These are phyloP conservation scores for Amphipoea oculea DNA, from an alignment of 2,888 invertebrate species.

Conservation along the genomic window DNA sequence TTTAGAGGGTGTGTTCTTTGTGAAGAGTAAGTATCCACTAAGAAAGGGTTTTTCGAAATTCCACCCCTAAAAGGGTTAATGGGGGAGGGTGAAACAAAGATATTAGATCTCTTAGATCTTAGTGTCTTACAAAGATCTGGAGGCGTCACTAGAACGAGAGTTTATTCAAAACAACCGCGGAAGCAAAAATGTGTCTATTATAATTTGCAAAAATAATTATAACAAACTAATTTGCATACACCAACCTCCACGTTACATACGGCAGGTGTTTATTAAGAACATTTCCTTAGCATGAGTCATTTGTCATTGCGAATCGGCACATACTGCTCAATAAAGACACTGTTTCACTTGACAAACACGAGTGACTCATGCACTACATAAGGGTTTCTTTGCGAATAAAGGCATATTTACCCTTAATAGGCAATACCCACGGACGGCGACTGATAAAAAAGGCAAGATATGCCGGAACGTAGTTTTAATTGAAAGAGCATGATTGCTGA, in stretches of 20 bases:
- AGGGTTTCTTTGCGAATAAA: slow-evolving; percentile 83
- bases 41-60: too few relatives aligned
- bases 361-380: slow-evolving; percentile 85
- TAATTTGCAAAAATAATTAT: slow-evolving; percentile 79
- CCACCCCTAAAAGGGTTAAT: too few relatives aligned
- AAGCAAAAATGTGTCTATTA: slow-evolving; percentile 55
- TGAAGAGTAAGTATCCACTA: too few relatives aligned
- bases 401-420: slow-evolving; percentile 83
- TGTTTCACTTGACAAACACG: slow-evolving; percentile 77
- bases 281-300: slow-evolving; percentile 84
- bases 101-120: not conserved
- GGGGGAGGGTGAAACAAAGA: too few relatives aligned
- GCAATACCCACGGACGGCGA: slow-evolving; percentile 77
- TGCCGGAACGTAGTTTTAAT: slow-evolving; percentile 82
- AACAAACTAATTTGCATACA: slow-evolving; percentile 80
- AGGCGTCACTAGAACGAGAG: slow-evolving; percentile 4
- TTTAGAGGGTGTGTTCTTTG: too few relatives aligned
- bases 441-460: slow-evolving; percentile 82
- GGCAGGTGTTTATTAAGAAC: slow-evolving; percentile 79
- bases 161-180: slow-evolving; percentile 33
- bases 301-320: slow-evolving; percentile 71
- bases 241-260: slow-evolving; percentile 75
- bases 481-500: slow-evolving; percentile 66
- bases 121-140: not conserved
- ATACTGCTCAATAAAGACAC: slow-evolving; percentile 77